These are phyloP conservation scores for Aselliscus stoliczkanus DNA, from an alignment of 2,797 vertebrate species.

Conservation along the genomic window DNA sequence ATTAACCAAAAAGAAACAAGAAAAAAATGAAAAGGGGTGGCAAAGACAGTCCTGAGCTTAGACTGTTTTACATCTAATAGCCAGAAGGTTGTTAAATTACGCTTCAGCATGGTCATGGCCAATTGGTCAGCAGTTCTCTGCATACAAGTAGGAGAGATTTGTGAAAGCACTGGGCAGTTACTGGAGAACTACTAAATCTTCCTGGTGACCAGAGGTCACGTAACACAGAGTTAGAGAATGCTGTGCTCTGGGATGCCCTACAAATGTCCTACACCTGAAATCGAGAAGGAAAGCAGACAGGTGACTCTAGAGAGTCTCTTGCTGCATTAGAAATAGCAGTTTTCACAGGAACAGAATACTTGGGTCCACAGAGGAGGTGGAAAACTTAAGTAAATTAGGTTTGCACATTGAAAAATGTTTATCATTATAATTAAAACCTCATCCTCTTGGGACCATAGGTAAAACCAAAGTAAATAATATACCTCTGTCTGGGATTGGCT, in stretches of 20 bases:
- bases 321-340: neutral
- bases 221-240: neutral
- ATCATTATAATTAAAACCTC: conserved; percentile 16
- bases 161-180: neutral
- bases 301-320: neutral
- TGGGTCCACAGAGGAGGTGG: neutral
- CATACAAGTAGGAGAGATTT: neutral
- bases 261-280: neutral
- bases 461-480: neutral
- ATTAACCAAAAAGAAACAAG: neutral
- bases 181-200: neutral
- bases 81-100: neutral
- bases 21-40: neutral
- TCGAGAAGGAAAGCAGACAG: neutral
- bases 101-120: neutral
- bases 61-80: neutral
- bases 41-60: neutral
- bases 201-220: neutral
- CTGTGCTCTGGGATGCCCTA: neutral
- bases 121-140: neutral
- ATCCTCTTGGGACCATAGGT: neutral
- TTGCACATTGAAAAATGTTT: neutral
- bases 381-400: neutral
- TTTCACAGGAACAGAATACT: neutral
- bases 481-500: neutral